These are phyloP conservation scores for Megaleporinus macrocephalus DNA, from an alignment of 2,113 vertebrate genomes.

Conservation along the genomic window DNA sequence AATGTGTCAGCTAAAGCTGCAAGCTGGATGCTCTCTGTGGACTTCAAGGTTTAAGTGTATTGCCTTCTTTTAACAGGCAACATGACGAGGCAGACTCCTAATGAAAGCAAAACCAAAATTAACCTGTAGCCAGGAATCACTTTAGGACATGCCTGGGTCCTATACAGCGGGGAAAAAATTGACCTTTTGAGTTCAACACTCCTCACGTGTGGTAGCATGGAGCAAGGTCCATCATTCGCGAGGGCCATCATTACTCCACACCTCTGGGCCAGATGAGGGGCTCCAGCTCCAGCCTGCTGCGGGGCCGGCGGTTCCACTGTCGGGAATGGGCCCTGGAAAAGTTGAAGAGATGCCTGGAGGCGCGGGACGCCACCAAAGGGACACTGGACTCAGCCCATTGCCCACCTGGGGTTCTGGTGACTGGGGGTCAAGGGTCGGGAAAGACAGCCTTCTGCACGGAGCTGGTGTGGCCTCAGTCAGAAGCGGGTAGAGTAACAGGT, in stretches of 20 bases:
- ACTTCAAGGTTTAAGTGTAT: constrained; percentile 21
- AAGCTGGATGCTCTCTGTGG: neutral
- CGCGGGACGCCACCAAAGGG: constrained; percentile 49
- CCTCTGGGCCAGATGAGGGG: constrained; percentile 66
- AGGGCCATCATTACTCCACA: constrained; percentile 36
- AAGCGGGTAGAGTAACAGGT: constrained; percentile 57
- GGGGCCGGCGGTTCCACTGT: constrained; percentile 79
- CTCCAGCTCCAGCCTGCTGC: constrained; percentile 69
- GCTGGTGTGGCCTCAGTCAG: constrained; percentile 75
- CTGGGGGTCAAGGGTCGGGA: constrained; percentile 77
- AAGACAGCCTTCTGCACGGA: constrained; percentile 81
- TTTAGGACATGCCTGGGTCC: constrained; percentile 28
- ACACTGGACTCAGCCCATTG: neutral
- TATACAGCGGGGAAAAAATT: constrained; percentile 27
- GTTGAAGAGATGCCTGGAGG: constrained; percentile 74
- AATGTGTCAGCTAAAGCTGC: neutral
- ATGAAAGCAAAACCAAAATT: constrained; percentile 27
- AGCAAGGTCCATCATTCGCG: constrained; percentile 36
- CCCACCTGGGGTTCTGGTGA: constrained; percentile 74
- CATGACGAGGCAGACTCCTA: constrained; percentile 12
- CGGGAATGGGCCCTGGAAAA: constrained; percentile 85
- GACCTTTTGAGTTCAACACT: constrained; percentile 24
- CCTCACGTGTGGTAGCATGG: constrained; percentile 60
- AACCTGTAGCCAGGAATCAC: constrained; percentile 36
- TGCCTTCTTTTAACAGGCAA: constrained; percentile 24